Percentiles rank a stretch among this genome's conserved stretches.
Evolutionary conservation across 2,888 invertebrate species (phyloP).

Genomic region (Zhuqinia jingwanae): DNA sequence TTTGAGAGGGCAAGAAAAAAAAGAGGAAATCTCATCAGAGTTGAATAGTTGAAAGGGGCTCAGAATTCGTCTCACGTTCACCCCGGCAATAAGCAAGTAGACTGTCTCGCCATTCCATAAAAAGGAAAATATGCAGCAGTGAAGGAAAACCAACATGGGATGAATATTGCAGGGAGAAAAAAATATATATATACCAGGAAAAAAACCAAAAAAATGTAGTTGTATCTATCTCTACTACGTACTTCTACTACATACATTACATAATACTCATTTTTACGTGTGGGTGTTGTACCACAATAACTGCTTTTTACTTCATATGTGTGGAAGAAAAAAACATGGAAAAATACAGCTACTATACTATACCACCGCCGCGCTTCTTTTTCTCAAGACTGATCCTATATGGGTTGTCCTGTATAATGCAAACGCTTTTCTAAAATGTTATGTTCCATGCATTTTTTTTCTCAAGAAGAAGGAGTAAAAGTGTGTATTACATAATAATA

Average conservation of each 20-base stretch:
- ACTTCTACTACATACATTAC: conserved; percentile 42
- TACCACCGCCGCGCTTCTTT: no score
- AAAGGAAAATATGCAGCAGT: conserved; percentile 50
- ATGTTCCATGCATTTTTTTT: conserved; percentile 37
- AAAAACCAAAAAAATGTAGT: neutral
- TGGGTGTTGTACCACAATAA: conserved; percentile 45
- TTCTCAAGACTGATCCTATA: conserved; percentile 8
- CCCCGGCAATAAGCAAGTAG: conserved; percentile 79
- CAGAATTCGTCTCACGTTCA: conserved; percentile 79
- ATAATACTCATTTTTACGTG: conserved; percentile 48
- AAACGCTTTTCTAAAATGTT: conserved; percentile 44
- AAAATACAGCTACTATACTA: no score
- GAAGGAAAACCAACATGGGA: conserved; percentile 77
- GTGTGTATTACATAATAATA: conserved; percentile 53
- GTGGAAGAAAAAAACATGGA: conserved; percentile 15
- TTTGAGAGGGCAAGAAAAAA: conserved; percentile 66
- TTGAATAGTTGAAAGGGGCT: conserved; percentile 79
- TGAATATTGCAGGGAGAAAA: conserved; percentile 78
- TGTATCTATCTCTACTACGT: conserved; percentile 19
- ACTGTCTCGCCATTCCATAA: conserved; percentile 68
- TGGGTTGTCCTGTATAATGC: conserved; percentile 37
- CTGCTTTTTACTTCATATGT: conserved; percentile 13
- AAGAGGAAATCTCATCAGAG: conserved; percentile 79
- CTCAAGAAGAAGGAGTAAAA: conserved; percentile 41
- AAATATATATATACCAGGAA: conserved; percentile 34